Evolutionary conservation across 2,113 vertebrate species (phyloP).

Genomic region (Solea solea): DNA sequence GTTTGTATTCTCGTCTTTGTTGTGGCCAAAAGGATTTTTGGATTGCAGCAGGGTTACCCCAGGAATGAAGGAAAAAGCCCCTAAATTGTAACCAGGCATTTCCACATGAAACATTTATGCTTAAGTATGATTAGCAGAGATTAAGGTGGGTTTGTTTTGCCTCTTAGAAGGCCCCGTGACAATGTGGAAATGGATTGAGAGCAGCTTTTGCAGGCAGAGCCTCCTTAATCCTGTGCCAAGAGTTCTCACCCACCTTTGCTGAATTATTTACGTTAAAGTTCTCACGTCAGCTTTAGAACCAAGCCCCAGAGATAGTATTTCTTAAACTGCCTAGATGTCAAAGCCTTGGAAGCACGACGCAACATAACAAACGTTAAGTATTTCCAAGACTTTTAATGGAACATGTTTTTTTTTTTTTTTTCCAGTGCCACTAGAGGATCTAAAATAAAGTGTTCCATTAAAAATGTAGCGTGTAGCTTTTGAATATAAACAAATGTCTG

Average conservation of each 20-base stretch:
- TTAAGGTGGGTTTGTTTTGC: constrained; percentile 80
- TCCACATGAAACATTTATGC: constrained; percentile 79
- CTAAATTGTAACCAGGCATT: constrained; percentile 75
- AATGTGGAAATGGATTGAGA: constrained; percentile 77
- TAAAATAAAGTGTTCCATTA: neutral
- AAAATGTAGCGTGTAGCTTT: too few species aligned
- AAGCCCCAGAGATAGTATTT: constrained; percentile 39
- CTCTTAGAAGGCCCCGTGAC: constrained; percentile 72
- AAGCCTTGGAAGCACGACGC: constrained; percentile 21
- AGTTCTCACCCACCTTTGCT: constrained; percentile 71
- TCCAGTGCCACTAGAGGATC: constrained; percentile 22
- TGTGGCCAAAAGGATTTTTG: constrained; percentile 73
- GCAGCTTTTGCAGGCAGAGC: constrained; percentile 66
- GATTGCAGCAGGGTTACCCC: constrained; percentile 64
- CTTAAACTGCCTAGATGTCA: constrained; percentile 40
- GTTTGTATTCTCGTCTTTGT: constrained; percentile 64
- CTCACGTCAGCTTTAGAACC: constrained; percentile 48
- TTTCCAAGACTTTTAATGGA: constrained; percentile 51
- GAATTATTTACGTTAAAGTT: constrained; percentile 71
- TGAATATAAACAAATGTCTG: too few species aligned
- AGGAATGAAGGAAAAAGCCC: constrained; percentile 61
- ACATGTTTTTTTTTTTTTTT: constrained; percentile 18
- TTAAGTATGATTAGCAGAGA: constrained; percentile 80
- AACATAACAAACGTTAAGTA: constrained; percentile 1
- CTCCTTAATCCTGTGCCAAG: constrained; percentile 72